A percentile compares a stretch with the other conserved stretches of the same genome.
Evolutionary conservation across 2,797 vertebrate genomes (phyloP).

Genomic region (Amazonetta brasiliensis): DNA sequence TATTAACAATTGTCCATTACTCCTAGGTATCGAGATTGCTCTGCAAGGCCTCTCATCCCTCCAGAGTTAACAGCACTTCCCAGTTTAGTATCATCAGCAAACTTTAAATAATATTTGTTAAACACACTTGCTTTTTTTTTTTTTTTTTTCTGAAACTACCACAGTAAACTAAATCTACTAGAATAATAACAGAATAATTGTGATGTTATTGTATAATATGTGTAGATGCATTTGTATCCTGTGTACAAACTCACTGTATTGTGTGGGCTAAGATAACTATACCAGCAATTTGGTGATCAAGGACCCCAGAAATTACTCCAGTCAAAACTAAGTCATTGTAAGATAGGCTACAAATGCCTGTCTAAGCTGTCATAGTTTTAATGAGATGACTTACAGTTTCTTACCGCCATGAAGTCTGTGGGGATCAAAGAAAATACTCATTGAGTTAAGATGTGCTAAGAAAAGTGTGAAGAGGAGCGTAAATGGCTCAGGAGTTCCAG

Average conservation of each 20-base stretch:
- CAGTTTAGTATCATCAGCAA: too few species aligned
- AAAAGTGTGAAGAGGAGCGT: conserved; percentile 35
- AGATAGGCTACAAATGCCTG: background rate
- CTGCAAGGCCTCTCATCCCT: too few species aligned
- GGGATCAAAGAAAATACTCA: conserved; percentile 21
- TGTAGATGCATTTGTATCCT: background rate
- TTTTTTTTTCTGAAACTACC: background rate
- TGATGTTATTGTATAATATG: background rate
- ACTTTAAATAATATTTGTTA: background rate
- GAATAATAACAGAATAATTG: background rate
- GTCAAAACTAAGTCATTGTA: background rate
- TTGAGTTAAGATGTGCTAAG: conserved; percentile 14
- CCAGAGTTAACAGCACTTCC: too few species aligned
- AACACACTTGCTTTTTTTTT: background rate
- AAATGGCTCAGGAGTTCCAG: conserved; percentile 50
- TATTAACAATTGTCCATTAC: too few species aligned
- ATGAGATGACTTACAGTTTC: conserved; percentile 5
- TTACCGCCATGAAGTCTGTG: background rate
- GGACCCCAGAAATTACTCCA: background rate
- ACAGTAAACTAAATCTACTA: background rate
- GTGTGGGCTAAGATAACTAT: background rate
- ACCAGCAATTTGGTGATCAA: background rate
- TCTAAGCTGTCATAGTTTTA: background rate
- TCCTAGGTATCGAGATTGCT: too few species aligned
- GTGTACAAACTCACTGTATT: background rate